Evolutionary conservation across 2,113 vertebrate species (phyloP).

Genomic region (Tretioscincus oriximinensis): DNA sequence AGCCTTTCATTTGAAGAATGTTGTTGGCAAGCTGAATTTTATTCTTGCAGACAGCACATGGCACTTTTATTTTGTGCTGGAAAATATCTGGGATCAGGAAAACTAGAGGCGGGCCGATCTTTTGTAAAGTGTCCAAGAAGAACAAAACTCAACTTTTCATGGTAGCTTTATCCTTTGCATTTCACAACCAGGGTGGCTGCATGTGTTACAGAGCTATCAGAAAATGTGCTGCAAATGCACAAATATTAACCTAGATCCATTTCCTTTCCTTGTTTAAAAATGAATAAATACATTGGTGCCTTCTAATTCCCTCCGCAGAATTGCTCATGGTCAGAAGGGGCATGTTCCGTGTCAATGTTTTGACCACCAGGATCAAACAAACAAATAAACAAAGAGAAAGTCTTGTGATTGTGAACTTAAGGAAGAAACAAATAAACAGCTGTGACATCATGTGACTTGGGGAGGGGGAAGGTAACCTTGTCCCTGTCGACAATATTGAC

Average conservation of each 20-base stretch:
- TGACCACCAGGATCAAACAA: conserved; percentile 81
- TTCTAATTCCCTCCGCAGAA: conserved; percentile 71
- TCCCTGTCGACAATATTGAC: conserved; percentile 83
- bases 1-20: conserved; percentile 43
- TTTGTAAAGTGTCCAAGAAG: conserved; percentile 78
- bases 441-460: conserved; percentile 58
- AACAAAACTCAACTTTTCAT: conserved; percentile 71
- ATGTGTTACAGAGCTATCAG: conserved; percentile 69
- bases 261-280: conserved; percentile 74
- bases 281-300: conserved; percentile 82
- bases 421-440: conserved; percentile 80
- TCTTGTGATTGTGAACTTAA: conserved; percentile 79
- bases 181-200: conserved; percentile 68
- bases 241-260: conserved; percentile 74
- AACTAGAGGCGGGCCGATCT: conserved; percentile 64
- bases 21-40: conserved; percentile 7
- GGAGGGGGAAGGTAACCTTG: conserved; percentile 70
- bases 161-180: conserved; percentile 66
- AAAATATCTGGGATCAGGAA: conserved; percentile 63
- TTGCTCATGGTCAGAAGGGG: conserved; percentile 84
- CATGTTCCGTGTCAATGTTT: conserved; percentile 84
- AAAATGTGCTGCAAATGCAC: conserved; percentile 67
- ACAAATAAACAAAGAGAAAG: conserved; percentile 50
- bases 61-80: conserved; percentile 58
- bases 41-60: conserved; percentile 58